Evolutionary conservation across 1,140 invertebrate species (phyloP).

Genomic region (Zaprionus gabonicus): DNA sequence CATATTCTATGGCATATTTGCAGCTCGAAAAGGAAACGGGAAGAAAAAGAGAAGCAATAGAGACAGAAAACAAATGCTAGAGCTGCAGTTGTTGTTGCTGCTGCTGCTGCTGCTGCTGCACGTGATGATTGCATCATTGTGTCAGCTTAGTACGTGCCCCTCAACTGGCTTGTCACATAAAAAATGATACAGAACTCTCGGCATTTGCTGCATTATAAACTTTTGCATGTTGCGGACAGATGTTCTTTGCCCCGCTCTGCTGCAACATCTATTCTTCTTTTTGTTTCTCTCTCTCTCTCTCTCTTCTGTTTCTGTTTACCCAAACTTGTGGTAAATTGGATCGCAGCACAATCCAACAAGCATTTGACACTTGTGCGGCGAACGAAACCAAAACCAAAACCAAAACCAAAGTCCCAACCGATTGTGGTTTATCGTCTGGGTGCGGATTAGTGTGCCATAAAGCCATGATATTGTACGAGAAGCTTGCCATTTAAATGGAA

Average conservation of each 20-base stretch:
- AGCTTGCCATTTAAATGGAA: constrained; percentile 14
- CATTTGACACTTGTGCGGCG: constrained; percentile 55
- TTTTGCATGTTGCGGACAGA: constrained; percentile 61
- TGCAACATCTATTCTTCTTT: background rate
- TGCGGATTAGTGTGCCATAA: constrained; percentile 17
- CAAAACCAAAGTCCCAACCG: background rate
- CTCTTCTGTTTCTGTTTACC: constrained; percentile 45
- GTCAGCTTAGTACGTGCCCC: constrained; percentile 81
- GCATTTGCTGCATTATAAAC: constrained; percentile 63
- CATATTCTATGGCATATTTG: constrained; percentile 39
- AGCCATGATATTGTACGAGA: constrained; percentile 8
- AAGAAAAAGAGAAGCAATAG: constrained; percentile 14
- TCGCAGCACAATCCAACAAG: constrained; percentile 13
- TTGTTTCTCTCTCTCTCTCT: background rate
- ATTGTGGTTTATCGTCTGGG: constrained; percentile 19
- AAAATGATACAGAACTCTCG: constrained; percentile 76
- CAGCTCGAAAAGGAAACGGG: constrained; percentile 8
- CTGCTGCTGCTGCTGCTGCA: constrained; percentile 52
- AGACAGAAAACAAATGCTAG: constrained; percentile 46
- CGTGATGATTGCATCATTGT: constrained; percentile 83
- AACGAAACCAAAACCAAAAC: background rate
- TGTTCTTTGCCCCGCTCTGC: constrained; percentile 19
- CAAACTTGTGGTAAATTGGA: constrained; percentile 54
- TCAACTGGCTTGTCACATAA: constrained; percentile 72
- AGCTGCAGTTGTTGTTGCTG: constrained; percentile 27